phyloP scores from a whole-genome alignment of 1,140 invertebrate genomes.

The Venturia canescens region DNA sequence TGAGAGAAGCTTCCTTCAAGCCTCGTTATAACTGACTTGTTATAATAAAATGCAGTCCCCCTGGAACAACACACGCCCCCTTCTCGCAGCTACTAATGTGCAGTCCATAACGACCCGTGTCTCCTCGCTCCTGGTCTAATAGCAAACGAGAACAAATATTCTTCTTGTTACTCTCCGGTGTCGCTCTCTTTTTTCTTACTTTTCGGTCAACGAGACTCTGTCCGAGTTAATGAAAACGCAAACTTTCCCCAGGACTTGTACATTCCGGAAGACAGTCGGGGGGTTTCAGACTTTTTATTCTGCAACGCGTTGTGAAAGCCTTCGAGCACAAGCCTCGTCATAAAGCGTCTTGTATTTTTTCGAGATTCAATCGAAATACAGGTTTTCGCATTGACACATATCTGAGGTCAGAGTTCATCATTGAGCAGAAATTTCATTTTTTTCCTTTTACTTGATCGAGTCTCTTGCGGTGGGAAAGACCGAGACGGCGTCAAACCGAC shows the following conservation, averaged over 20 bases:
- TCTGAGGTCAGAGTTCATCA: too few species aligned
- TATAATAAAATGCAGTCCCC: slow-evolving; percentile 66
- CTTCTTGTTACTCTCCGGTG: slow-evolving; percentile 17
- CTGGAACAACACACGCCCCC: slow-evolving; percentile 56
- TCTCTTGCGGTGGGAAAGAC: too few species aligned
- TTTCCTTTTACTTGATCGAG: too few species aligned
- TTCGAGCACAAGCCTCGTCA: too few species aligned
- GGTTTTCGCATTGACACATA: too few species aligned
- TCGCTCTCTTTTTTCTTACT: neutral
- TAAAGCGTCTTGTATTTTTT: too few species aligned
- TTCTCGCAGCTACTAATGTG: slow-evolving; percentile 27
- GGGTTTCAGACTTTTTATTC: too few species aligned
- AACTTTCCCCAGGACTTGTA: neutral
- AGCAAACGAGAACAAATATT: slow-evolving; percentile 32
- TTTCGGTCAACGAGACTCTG: neutral
- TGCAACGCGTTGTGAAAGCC: too few species aligned
- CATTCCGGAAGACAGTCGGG: too few species aligned
- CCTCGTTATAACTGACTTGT: slow-evolving; percentile 69
- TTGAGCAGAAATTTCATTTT: too few species aligned
- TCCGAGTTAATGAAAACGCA: neutral
- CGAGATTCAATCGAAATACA: too few species aligned
- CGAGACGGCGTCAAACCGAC: neutral
- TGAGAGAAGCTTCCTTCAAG: slow-evolving; percentile 48
- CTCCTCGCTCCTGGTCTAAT: neutral
- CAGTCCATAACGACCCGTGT: slow-evolving; percentile 24